These are phyloP conservation scores for Potamarius usumacintae DNA, from an alignment of 2,113 vertebrate genomes.

Conservation along the genomic window DNA sequence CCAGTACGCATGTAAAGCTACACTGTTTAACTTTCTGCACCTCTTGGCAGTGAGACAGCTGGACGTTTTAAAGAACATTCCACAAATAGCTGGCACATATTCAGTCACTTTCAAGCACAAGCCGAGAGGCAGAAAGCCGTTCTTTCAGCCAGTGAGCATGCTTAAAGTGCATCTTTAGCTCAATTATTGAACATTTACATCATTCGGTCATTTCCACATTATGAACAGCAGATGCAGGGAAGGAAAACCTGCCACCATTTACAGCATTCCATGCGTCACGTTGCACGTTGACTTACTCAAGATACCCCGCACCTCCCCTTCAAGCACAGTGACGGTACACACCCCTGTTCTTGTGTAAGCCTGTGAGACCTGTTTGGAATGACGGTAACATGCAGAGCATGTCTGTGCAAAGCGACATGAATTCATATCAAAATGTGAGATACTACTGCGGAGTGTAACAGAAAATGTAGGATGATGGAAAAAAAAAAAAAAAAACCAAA, in stretches of 20 bases:
- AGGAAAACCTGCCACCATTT: not conserved
- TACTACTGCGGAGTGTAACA: not conserved
- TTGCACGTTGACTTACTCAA: not conserved
- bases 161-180: not conserved
- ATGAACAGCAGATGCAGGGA: not conserved
- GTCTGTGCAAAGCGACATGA: slow-evolving; percentile 56
- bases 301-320: not conserved
- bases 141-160: not conserved
- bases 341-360: slow-evolving; percentile 41
- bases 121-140: not conserved
- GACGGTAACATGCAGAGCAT: slow-evolving; percentile 40
- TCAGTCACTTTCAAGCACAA: not conserved
- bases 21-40: not conserved
- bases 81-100: slow-evolving; percentile 66
- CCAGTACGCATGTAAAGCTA: not conserved
- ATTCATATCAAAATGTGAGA: not conserved
- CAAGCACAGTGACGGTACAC: not conserved
- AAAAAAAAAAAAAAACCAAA: not conserved
- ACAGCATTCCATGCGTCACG: not conserved
- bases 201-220: not conserved
- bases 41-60: slow-evolving; percentile 41
- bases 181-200: not conserved
- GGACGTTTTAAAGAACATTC: slow-evolving; percentile 62
- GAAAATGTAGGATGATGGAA: not conserved
- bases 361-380: slow-evolving; percentile 65